Conservation (phyloP, 2,113 vertebrate genomes). For the Nothoprocta pentlandii region DNA sequence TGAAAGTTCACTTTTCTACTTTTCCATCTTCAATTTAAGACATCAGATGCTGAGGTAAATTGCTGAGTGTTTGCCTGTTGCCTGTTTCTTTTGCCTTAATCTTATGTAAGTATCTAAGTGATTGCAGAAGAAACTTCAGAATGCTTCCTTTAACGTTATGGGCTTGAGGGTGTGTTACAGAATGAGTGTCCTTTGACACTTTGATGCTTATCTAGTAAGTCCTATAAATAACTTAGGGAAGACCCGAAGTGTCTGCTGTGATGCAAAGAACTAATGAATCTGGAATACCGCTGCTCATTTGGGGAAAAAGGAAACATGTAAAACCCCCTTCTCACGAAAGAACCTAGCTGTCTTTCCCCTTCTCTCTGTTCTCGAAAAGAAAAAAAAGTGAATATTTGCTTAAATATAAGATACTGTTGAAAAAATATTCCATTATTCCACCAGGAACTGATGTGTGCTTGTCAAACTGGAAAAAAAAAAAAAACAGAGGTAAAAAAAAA, state of each 20-base stretch:
- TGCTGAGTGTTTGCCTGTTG: background rate
- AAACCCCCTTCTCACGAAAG: background rate
- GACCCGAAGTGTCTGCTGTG: background rate
- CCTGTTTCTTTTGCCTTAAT: background rate
- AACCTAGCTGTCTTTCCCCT: background rate
- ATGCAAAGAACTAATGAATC: constrained; percentile 1
- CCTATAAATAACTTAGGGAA: constrained; percentile 13
- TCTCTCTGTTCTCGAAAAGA: background rate
- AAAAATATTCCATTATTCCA: background rate
- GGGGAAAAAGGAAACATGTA: background rate
- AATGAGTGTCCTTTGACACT: background rate
- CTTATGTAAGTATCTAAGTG: background rate
- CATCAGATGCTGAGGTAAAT: background rate
- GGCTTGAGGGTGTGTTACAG: background rate
- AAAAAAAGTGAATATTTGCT: background rate
- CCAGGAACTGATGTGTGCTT: background rate
- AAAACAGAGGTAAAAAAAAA: background rate
- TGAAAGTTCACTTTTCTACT: constrained; percentile 25
- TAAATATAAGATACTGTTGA: background rate
- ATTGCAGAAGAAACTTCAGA: background rate
- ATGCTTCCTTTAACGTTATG: background rate
- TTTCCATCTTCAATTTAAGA: background rate
- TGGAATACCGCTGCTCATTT: background rate
- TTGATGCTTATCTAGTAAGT: background rate
- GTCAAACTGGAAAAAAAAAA: background rate